These are phyloP conservation scores for Salmo trutta DNA, from an alignment of 2,797 vertebrate genomes.

Conservation along the genomic window DNA sequence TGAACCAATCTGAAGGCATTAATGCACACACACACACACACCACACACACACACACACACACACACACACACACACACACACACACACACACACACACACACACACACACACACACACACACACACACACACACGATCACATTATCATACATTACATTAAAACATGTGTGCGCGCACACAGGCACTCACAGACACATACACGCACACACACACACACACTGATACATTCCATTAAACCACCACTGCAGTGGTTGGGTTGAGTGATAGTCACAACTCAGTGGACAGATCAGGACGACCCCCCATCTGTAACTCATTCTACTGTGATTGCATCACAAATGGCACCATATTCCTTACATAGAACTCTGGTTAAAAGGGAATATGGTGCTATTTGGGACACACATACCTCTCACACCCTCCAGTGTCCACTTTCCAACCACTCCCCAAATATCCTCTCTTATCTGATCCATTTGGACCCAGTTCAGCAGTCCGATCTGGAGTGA, in stretches of 20 bases:
- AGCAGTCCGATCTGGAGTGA: slow-evolving; percentile 53
- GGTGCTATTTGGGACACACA: too few relatives aligned
- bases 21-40: not conserved
- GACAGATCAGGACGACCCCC: not conserved
- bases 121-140: not conserved
- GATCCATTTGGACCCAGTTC: slow-evolving; percentile 40
- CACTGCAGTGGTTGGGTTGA: not conserved
- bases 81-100: too few relatives aligned
- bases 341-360: too few relatives aligned
- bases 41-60: too few relatives aligned
- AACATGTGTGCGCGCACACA: too few relatives aligned
- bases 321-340: too few relatives aligned
- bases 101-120: too few relatives aligned
- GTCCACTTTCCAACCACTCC: not conserved
- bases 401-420: not conserved
- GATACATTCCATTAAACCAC: not conserved
- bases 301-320: not conserved
- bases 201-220: not conserved
- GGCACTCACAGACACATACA: not conserved
- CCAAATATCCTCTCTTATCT: slow-evolving; percentile 22
- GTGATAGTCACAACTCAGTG: not conserved
- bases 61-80: too few relatives aligned
- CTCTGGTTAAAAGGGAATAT: too few relatives aligned
- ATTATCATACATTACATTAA: not conserved
- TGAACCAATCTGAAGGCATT: not conserved